Base-by-base conservation (phyloP, 2,888 invertebrate species). In the Penaeus monodon region DNA sequence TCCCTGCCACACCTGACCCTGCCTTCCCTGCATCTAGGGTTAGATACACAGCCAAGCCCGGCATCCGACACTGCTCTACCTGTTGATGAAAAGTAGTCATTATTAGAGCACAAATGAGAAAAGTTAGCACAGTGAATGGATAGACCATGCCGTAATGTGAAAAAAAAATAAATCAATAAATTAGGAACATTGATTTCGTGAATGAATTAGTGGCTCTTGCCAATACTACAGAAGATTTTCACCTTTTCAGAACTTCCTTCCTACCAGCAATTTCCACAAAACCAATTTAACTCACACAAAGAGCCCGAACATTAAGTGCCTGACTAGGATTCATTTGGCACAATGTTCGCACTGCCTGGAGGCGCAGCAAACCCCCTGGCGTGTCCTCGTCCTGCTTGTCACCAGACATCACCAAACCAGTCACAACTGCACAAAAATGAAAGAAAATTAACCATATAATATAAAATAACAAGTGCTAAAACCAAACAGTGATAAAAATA, bases 261-360 rank as follows among this genome's bases (percentile, higher is more conserved):
- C 14, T 57, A 57, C 17, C 17, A 14, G 57, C 57, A 57, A 57
- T 17, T 57, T 57, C 14, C 57, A 0, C 17, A 57, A 57, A 66
- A 1, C 3, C 20, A n/a, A 27, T 17, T 14, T 0, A 79, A 92
- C 93, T 92, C 92, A 94, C 96, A 92, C 98, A 98, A 92, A 97
- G 95, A 49, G 96, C 95, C 89, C 98, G 93, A 0, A 98, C 95
- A 65, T 96, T 94, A 77, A 98, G 94, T 7, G 97, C 96, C 92
- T 97, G 96, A 8, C 95, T 94, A 0, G 98, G 97, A 92, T 97
- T 97, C 95, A 98, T 97, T 91, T 95, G 95, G 93, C 98, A 98
- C 1, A 99, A 93, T 90, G 95, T 94, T 76, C 95, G 95, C 79
- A 99, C 93, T 6, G 98, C 95, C 90, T 95, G 94, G 38, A 95